Base-by-base conservation (phyloP, 2,888 invertebrate species). In the Callinectes sapidus region DNA sequence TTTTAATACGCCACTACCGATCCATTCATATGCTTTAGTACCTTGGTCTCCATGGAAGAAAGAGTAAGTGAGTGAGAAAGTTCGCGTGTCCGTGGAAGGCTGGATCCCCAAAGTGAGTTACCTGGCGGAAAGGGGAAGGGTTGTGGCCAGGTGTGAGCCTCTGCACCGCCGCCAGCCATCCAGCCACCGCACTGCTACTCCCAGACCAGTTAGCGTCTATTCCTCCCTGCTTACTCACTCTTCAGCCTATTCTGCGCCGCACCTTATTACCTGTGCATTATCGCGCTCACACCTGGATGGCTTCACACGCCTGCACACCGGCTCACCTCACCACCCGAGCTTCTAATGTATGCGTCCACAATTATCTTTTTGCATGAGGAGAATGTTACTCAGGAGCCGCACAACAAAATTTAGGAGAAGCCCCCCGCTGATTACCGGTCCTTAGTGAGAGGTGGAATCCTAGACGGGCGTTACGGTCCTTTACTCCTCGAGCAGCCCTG, bases 31-130 rank as follows among this genome's bases (percentile, higher is more conserved):
- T n/a, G 71, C 71, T 71, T 71, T 71, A 71, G 71, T 71, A 71
- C 71, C 71, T 71, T 71, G 71, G 28, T 71, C 71, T 71, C 28
- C 28, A 28, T n/a, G 87, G 48, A 54, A 87, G 89, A 90, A 71
- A 71, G 81, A 81, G 48, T 77, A 66, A 54, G 23, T 42, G 90
- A 54, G 90, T 35, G 54, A 54, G 90, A 48, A 48, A 35, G 71
- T 71, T 71, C 71, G 71, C 71, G 71, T 71, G 71, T 71, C 71
- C 71, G 71, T 71, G 28, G 71, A 28, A 71, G 71, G 28, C 71
- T 71, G 13, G 13, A 71, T 8, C 28, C 61, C 61, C 18, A 61
- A 23, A 18, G 61, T 61, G 61, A 61, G 71, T 71, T 71, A 71
- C 71, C 71, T n/a, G 81, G 81, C 32, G n/a, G 28, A 14, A 32